Evolutionary conservation across 2,113 vertebrate species (phyloP), one percentile per base, ranked within the genome.

Genomic region (Passer montanus): DNA sequence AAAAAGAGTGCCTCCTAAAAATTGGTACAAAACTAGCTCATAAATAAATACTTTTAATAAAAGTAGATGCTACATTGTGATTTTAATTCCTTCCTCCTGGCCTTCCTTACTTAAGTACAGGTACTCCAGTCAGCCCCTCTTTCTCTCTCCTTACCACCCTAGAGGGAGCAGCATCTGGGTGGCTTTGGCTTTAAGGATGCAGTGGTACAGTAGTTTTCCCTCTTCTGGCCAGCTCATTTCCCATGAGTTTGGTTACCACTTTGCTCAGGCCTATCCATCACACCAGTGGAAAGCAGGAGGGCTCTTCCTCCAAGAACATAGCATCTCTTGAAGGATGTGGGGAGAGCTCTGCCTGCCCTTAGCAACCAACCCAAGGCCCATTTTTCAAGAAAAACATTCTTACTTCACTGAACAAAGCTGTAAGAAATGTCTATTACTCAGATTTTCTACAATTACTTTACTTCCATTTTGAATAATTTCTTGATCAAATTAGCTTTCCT

Each of bases 111-210:
- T 52, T 31, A n/a, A 0, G 3, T 9, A 14, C 8, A 63, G 23
- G 44, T 15, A 41, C 6, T 33, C 11, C 77, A 91, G 31, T 9
- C 23, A 52, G 33, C 12, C 64, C 13, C 6, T 49, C 27, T 4
- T 59, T 28, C 7, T 18, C 12, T 16, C 66, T 68, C 75, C 58
- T 37, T 77, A 35, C 19, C 30, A 21, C 60, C 2, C 0, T 1
- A 2, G 13, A 3, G 5, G 2, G 2, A 77, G n/a, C 20, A 62
- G 35, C 31, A 58, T 7, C 17, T 1, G 0, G 3, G 10, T 5
- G 11, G 14, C 44, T 70, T 52, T 44, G 33, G 41, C 27, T 73
- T 46, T 9, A 37, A 50, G 18, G 30, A 69, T 67, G 33, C 17
- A 49, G 12, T 0, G 21, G 31, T 13, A 76, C 9, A 64, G n/a